Conservation (phyloP, 2,113 vertebrate species). For the Andinoacara biseriatus region DNA sequence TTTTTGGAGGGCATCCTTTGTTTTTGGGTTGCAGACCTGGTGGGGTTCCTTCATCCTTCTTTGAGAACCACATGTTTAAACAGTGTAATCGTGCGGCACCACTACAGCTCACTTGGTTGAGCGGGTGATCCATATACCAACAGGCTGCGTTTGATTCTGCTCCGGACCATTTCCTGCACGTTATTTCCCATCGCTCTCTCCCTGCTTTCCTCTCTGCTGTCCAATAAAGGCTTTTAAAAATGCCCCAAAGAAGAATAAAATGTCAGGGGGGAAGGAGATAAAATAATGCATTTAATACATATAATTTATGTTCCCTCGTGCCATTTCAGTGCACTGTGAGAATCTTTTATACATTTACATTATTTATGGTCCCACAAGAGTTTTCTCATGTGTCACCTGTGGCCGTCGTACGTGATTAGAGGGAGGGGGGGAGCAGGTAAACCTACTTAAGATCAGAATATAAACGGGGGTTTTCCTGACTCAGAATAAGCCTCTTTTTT, state of each 20-base stretch:
- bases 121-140: background rate
- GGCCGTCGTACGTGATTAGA: background rate
- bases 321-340: background rate
- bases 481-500: background rate
- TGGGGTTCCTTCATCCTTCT: background rate
- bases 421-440: background rate
- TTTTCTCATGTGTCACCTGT: background rate
- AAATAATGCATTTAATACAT: background rate
- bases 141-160: background rate
- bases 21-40: rapidly evolving
- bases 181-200: background rate
- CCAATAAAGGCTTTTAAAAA: background rate
- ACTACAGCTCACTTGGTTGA: background rate
- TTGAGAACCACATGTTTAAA: background rate
- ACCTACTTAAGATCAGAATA: background rate
- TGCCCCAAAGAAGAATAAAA: background rate
- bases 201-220: background rate
- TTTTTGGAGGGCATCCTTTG: background rate
- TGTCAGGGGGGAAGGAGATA: background rate
- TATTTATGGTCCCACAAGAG: background rate
- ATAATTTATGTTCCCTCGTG: background rate
- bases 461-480: background rate
- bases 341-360: background rate
- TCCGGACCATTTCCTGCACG: rapidly evolving
- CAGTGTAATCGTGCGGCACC: background rate